Evolutionary conservation across 2,888 invertebrate genomes (phyloP), one percentile per base, ranked within the genome.

Genomic region (Halictus ligatus): DNA sequence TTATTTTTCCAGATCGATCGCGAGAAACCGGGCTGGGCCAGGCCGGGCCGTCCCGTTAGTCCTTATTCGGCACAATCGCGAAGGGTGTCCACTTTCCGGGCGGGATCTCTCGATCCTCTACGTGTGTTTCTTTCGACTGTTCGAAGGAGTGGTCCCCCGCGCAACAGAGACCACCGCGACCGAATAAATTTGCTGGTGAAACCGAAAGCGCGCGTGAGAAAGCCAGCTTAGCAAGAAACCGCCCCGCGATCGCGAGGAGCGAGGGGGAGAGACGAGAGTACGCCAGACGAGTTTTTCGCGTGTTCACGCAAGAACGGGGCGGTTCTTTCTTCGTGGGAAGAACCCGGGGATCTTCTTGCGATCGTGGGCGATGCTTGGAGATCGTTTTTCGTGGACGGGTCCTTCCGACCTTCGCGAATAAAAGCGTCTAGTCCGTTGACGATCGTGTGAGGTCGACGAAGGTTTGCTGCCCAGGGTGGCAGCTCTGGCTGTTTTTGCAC

Each of bases 281-380:
- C 89, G 78, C 90, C 91, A 92, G 92, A 93, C 93, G 89, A 92
- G 93, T 93, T 93, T 93, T 93, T 93, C 92, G 87, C 89, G 87
- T 80, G 88, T 43, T 54, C 71, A 76, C 58, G 87, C 87, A 88
- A 86, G 86, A 90, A 91, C 40, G 85, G 69, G 81, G 69, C 74
- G 80, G 81, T 90, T 92, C 89, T 91, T 91, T 84, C 85, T 78
- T 91, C 92, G 92, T 93, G 92, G 91, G 93, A 93, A 93, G 91
- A 92, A 91, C 89, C 87, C 89, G 74, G 86, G 50, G 83, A 8
- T 86, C 72, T 72, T 43, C 69, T 43, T 67, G 60, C 29, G 35
- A 18, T 29, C 83, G 58, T 75, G 78, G 78, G 18, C 18, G 67
- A 67, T 60, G 60, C 60, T 25, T 5, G 25, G 25, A 60, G 67